A percentile compares a stretch with the other conserved stretches of the same genome.
Conservation (phyloP, 2,797 vertebrate genomes). For the Chelmon rostratus region DNA sequence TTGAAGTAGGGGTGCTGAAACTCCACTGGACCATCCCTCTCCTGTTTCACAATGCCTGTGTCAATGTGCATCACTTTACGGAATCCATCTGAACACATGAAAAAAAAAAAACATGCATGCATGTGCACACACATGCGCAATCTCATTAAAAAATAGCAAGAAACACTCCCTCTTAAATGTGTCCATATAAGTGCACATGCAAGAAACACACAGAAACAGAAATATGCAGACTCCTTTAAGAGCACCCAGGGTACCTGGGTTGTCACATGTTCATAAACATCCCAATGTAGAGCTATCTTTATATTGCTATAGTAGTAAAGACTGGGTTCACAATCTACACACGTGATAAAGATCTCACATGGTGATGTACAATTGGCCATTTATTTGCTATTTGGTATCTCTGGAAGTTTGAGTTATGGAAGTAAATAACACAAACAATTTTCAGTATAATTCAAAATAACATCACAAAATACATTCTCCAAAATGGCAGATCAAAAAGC, state of each 20-base stretch:
- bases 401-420: too few relatives aligned
- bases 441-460: too few relatives aligned
- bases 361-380: too few relatives aligned
- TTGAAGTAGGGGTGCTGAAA: conserved; percentile 97
- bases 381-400: too few relatives aligned
- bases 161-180: neutral
- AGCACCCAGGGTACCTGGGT: too few relatives aligned
- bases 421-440: too few relatives aligned
- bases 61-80: conserved; percentile 97
- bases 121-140: neutral
- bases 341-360: too few relatives aligned
- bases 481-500: too few relatives aligned
- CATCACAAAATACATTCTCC: too few relatives aligned
- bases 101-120: neutral
- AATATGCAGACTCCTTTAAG: neutral
- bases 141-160: neutral
- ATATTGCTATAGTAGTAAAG: neutral
- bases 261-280: neutral
- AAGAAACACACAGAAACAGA: neutral
- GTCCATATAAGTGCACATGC: neutral
- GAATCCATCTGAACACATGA: conserved; percentile 90
- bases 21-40: conserved; percentile 94
- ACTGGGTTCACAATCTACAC: too few relatives aligned
- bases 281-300: neutral
- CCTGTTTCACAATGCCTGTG: conserved; percentile 93